Conservation (phyloP, 2,888 invertebrate genomes). For the Exephanes ischioxanthus region DNA sequence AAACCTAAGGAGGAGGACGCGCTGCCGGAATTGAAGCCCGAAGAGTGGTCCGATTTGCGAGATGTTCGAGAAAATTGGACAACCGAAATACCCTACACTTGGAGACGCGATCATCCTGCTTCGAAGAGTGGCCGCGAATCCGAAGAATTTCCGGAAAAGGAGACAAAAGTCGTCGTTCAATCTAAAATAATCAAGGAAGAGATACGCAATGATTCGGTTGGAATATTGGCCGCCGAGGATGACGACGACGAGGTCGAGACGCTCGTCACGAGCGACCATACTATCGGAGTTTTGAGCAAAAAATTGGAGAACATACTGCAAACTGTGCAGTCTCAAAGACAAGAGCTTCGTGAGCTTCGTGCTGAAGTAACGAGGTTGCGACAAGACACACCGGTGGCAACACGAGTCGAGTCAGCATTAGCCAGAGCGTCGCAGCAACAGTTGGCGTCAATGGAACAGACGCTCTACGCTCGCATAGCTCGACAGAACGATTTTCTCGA, state of each 20-base stretch:
- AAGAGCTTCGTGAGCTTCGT: conserved; percentile 79
- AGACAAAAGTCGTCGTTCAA: conserved; percentile 26
- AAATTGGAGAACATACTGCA: conserved; percentile 80
- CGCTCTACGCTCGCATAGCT: conserved; percentile 76
- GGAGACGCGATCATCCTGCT: conserved; percentile 57
- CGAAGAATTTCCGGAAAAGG: conserved; percentile 68
- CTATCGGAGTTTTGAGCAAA: conserved; percentile 74
- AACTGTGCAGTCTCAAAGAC: conserved; percentile 79
- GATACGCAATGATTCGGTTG: conserved; percentile 3
- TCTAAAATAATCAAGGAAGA: conserved; percentile 69
- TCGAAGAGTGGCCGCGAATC: conserved; percentile 57
- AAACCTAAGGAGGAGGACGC: conserved; percentile 43
- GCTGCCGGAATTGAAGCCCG: conserved; percentile 36
- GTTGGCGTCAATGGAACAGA: conserved; percentile 78
- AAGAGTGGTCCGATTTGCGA: conserved; percentile 35
- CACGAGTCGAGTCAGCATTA: conserved; percentile 78
- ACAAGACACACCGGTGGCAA: conserved; percentile 78
- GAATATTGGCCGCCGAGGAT: conserved; percentile 69
- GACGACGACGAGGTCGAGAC: conserved; percentile 65
- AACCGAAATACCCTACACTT: conserved; percentile 49
- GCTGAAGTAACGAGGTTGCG: conserved; percentile 78
- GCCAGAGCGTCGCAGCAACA: conserved; percentile 79
- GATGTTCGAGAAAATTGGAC: conserved; percentile 49
- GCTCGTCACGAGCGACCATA: conserved; percentile 72
- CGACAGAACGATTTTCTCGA: conserved; percentile 79